Percentiles rank a stretch among this genome's conserved stretches.
Evolutionary conservation across 2,797 vertebrate genomes (phyloP).

Genomic region (Falco peregrinus): DNA sequence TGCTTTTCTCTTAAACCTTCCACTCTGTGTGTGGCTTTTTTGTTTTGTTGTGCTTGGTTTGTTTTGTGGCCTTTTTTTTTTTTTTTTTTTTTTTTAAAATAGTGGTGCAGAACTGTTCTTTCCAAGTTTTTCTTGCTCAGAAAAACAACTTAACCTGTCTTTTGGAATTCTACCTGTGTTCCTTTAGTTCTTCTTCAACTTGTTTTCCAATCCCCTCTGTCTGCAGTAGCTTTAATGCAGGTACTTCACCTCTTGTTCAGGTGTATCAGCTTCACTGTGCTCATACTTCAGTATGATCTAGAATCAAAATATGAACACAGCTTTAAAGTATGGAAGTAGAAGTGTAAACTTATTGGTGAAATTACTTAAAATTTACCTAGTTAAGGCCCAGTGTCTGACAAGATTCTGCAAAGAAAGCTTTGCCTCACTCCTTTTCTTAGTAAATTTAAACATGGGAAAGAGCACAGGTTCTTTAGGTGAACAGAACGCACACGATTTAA

Average conservation of each 20-base stretch:
- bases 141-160: neutral
- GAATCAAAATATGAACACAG: neutral
- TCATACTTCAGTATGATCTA: neutral
- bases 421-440: neutral
- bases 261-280: neutral
- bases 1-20: neutral
- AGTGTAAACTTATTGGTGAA: neutral
- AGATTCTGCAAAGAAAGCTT: neutral
- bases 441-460: neutral
- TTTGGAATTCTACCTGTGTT: neutral
- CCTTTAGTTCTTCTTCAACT: neutral
- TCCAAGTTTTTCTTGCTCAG: neutral
- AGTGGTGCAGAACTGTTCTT: neutral
- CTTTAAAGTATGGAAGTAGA: neutral
- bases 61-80: too few species aligned
- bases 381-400: neutral
- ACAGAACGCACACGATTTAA: accelerated
- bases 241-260: neutral
- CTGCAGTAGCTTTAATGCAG: neutral
- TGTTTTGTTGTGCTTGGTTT: neutral
- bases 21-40: too few species aligned
- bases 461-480: neutral
- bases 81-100: neutral
- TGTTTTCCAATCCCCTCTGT: neutral
- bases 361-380: neutral